Base-by-base conservation (phyloP, 2,113 vertebrate genomes). In the Eurystomus gularis region DNA sequence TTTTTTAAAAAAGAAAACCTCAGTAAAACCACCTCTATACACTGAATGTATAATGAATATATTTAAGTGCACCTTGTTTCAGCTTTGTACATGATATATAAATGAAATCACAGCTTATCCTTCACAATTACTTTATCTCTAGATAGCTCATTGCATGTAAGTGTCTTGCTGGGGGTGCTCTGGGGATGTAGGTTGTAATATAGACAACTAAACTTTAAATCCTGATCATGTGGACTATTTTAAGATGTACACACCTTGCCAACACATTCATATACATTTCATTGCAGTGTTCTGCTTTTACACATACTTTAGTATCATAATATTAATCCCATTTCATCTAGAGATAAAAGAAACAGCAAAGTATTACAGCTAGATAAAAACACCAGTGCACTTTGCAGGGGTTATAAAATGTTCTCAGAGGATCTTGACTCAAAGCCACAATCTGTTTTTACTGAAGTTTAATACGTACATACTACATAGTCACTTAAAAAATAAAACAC, bases 241-340 rank as follows among this genome's bases (percentile, higher is more conserved):
- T 75, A 82, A 83, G 70, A 55, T 8, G 26, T 72, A 87, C 60
- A 54, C 25, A 76, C 57, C 61, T 83, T 82, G 58, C 18, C 60
- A 88, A 54, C 51, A 75, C n/a, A 84, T 93, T 86, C 44, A 78
- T 92, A 69, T 19, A 65, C 35, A 37, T 82, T 96, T 89, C 44
- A 71, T n/a, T 92, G 64, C 57, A 54, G 23, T 46, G 25, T 61
- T 91, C 71, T 91, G 73, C 75, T 95, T 95, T 86, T 93, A 82
- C 64, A 95, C 52, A 60, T 60, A 58, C 33, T 48, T 90, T 86
- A 79, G 29, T 85, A 89, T 86, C 75, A 62, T 81, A 83, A 91
- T 90, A 90, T 92, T 91, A 80, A 89, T 94, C 37, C 48, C 23
- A 81, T 96, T 94, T 96, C 48, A 39, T 93, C 75, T 95, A n/a